Base-by-base conservation (phyloP, 2,113 vertebrate species). In the Mola mola region DNA sequence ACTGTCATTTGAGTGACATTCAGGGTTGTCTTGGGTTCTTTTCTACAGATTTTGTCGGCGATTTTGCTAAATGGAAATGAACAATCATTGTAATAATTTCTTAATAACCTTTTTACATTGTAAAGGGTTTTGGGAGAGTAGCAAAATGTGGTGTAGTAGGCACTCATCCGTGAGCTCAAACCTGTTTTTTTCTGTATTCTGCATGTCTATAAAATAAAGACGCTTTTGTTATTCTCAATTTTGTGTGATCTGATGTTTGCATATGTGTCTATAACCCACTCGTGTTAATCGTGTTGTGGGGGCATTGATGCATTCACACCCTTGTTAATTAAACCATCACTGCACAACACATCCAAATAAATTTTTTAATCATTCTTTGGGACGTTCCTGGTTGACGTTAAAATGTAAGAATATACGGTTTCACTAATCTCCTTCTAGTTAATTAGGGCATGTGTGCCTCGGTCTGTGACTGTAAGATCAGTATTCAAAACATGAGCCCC, bases 21-120 rank as follows among this genome's bases (percentile, higher is more conserved):
- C 42, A 68, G 72, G 73, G 76, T 72, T 53, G 77, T 60, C 48
- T 75, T 72, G 75, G 85, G 78, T 93, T 95, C 92, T 97, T 91
- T 93, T 91, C 92, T 97, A 98, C 95, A 92, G 88, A 92, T 94
- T 94, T 95, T 46, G 92, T 95, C 95, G 94, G 91, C 94, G 89
- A 94, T 95, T 98, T 96, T 96, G 92, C 94, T 94, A 95, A 93
- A 94, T 96, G 75, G 67, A 94, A 82, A 77, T 55, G 11, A 75
- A 74, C 38, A 73, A 83, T 68, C 75, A 86, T 92, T 98, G 93
- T 95, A 95, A 95, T 81, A 93, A 93, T 95, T 95, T 94, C 94
- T 94, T 98, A 95, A 93, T 79, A 79, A 84, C 90, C 91, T 95
- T 91, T 95, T 84, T 90, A 89, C 46, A 87, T 83, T 87, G 73